Percentiles rank a stretch among this genome's conserved stretches.
phyloP scores from a whole-genome alignment of 2,797 vertebrate species.

The Hippopotamyrus pictus region DNA sequence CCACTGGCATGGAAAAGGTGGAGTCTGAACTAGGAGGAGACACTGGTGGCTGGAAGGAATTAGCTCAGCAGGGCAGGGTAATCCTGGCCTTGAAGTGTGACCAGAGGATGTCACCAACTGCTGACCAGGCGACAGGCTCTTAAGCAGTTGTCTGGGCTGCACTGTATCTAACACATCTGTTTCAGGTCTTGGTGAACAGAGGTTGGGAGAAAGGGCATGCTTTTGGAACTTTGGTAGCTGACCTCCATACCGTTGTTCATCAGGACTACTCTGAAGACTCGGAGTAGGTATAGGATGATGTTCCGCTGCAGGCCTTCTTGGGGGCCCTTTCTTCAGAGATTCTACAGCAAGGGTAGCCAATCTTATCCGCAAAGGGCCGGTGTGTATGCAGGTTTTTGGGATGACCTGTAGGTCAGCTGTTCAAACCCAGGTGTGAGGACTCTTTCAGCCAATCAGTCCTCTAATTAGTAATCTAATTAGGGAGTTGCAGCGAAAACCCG shows the following conservation, averaged over 20 bases:
- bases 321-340: background rate
- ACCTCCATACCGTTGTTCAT: background rate
- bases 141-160: background rate
- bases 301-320: background rate
- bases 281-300: background rate
- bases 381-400: no score
- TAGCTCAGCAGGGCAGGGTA: background rate
- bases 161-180: background rate
- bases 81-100: background rate
- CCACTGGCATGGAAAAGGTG: background rate
- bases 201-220: background rate
- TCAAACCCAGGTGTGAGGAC: no score
- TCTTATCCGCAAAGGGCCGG: no score
- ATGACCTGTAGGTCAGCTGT: no score
- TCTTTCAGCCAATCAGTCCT: no score
- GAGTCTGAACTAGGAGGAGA: background rate
- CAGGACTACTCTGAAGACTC: background rate
- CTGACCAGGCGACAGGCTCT: background rate
- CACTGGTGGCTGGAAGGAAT: background rate
- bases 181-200: background rate
- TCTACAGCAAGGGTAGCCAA: no score
- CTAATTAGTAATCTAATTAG: no score
- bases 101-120: background rate
- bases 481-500: no score
- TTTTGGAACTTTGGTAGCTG: background rate